A percentile compares a stretch with the other conserved stretches of the same genome.
Conservation (phyloP, 92 coral and sea anemone genomes). For the Plumapathes pennacea region DNA sequence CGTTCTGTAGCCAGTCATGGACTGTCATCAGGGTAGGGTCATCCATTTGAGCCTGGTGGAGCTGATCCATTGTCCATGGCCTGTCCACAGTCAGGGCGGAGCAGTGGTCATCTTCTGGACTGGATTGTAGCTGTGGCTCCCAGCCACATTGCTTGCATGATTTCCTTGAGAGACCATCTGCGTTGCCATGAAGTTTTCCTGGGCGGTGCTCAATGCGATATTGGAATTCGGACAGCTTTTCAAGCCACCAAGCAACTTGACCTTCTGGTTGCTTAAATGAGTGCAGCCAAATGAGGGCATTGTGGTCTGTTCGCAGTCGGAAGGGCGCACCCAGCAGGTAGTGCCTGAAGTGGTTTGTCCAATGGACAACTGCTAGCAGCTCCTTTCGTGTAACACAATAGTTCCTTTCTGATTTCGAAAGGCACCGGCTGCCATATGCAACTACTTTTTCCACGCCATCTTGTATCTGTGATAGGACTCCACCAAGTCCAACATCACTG, state of each 20-base stretch:
- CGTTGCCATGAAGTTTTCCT: too few species aligned
- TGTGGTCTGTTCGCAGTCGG: conserved; percentile 38
- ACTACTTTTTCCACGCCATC: conserved; percentile 43
- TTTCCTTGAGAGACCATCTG: too few species aligned
- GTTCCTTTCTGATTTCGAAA: conserved; percentile 48
- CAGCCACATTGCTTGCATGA: not conserved
- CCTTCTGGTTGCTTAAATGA: conserved; percentile 12
- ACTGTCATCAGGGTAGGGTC: too few species aligned
- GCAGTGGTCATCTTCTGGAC: conserved; percentile 4
- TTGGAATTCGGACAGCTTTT: too few species aligned
- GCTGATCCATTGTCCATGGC: too few species aligned
- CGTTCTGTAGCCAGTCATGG: too few species aligned
- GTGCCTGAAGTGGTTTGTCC: conserved; percentile 56
- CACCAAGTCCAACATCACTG: conserved; percentile 43
- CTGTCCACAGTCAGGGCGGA: too few species aligned
- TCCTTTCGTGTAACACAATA: conserved; percentile 58
- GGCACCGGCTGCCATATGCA: conserved; percentile 59
- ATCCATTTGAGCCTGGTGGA: too few species aligned
- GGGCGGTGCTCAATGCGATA: too few species aligned
- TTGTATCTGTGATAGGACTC: conserved; percentile 50
- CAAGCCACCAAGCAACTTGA: too few species aligned
- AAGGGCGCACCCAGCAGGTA: conserved; percentile 45
- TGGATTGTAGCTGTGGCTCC: not conserved
- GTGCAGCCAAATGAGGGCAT: conserved; percentile 42
- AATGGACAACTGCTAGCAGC: conserved; percentile 25